A percentile compares a stretch with the other conserved stretches of the same genome.
phyloP scores from a whole-genome alignment of 2,113 vertebrate genomes.

The Dasyurus viverrinus region DNA sequence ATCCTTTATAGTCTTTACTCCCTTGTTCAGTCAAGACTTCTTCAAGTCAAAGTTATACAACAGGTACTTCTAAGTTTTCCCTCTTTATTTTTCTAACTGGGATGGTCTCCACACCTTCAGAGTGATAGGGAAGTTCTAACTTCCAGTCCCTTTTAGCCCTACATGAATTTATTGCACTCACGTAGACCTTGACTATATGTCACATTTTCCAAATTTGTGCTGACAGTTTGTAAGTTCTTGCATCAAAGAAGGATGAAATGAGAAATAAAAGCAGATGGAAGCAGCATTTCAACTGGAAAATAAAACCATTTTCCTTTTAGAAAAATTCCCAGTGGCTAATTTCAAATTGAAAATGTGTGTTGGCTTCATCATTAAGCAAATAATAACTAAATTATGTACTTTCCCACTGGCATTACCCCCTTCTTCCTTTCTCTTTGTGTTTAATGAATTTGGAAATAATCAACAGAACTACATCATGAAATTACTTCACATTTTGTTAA shows the following conservation, averaged over 20 bases:
- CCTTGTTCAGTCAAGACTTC: not conserved
- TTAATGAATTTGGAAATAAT: slow-evolving; percentile 54
- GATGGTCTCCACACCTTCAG: not conserved
- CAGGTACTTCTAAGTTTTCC: not conserved
- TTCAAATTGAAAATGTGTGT: slow-evolving; percentile 45
- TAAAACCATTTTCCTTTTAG: slow-evolving; percentile 60
- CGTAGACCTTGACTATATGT: not conserved
- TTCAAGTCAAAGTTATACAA: not conserved
- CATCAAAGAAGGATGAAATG: slow-evolving; percentile 44
- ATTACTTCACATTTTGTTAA: slow-evolving; percentile 28
- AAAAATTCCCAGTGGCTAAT: slow-evolving; percentile 48
- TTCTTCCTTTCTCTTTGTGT: slow-evolving; percentile 36
- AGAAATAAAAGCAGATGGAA: slow-evolving; percentile 56
- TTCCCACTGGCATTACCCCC: slow-evolving; percentile 32
- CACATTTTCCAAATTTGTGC: slow-evolving; percentile 19
- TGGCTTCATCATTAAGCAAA: slow-evolving; percentile 56
- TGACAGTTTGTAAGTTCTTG: slow-evolving; percentile 49
- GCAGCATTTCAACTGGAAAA: slow-evolving; percentile 39
- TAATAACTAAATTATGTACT: slow-evolving; percentile 47
- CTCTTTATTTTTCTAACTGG: not conserved
- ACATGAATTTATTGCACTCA: slow-evolving; percentile 19
- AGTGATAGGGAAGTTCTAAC: not conserved
- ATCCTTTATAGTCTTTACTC: not conserved
- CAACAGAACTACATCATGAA: slow-evolving; percentile 28
- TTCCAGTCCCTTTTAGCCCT: slow-evolving; percentile 27